These are phyloP conservation scores for Cyprinella venusta DNA, from an alignment of 2,797 vertebrate genomes.

Conservation along the genomic window DNA sequence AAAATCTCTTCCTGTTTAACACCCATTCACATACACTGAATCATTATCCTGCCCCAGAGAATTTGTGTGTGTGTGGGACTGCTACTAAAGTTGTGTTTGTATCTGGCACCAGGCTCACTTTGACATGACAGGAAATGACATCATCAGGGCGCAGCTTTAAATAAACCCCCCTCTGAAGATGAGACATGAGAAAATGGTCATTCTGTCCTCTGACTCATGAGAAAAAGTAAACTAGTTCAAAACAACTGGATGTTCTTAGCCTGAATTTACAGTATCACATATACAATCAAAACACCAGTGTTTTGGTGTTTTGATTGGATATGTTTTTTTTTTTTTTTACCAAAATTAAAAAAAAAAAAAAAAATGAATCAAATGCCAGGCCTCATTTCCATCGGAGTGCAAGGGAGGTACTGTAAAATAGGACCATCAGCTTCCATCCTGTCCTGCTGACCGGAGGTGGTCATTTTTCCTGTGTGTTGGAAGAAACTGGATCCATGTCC, in stretches of 20 bases:
- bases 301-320: too few relatives aligned
- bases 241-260: slow-evolving; percentile 18
- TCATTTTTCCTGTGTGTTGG: slow-evolving; percentile 42
- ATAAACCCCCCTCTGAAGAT: slow-evolving; percentile 38
- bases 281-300: slow-evolving; percentile 27
- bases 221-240: slow-evolving; percentile 23
- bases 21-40: slow-evolving; percentile 23
- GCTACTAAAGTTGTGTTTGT: background rate
- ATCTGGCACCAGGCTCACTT: background rate
- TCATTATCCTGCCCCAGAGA: slow-evolving; percentile 35
- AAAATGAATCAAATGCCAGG: slow-evolving; percentile 8
- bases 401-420: slow-evolving; percentile 22
- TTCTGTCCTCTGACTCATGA: slow-evolving; percentile 32
- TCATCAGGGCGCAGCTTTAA: slow-evolving; percentile 17
- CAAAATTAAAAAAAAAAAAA: too few relatives aligned
- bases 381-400: slow-evolving; percentile 15
- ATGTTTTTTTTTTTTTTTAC: too few relatives aligned
- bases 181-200: slow-evolving; percentile 42
- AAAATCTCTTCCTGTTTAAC: slow-evolving; percentile 38
- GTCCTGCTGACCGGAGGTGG: background rate
- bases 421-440: slow-evolving; percentile 14
- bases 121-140: slow-evolving; percentile 51
- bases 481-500: slow-evolving; percentile 40
- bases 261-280: slow-evolving; percentile 6
- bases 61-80: slow-evolving; percentile 5